phyloP scores from a whole-genome alignment of 2,113 vertebrate genomes.

The Theristicus caerulescens region DNA sequence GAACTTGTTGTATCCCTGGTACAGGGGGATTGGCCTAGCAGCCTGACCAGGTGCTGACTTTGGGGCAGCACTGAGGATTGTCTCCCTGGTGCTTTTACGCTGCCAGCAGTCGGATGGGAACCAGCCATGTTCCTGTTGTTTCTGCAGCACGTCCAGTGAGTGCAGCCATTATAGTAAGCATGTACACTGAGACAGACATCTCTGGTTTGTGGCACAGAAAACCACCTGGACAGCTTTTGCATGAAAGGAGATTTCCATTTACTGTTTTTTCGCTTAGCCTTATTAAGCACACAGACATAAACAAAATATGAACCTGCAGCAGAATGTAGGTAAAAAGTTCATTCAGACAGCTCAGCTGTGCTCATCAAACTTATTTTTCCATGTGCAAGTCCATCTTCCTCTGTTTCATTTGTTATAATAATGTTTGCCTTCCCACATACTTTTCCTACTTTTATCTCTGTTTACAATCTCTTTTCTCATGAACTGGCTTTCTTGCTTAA shows the following conservation, averaged over 20 bases:
- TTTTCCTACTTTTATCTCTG: background rate
- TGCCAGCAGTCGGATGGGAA: background rate
- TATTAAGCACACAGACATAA: slow-evolving; percentile 1
- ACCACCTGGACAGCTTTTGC: background rate
- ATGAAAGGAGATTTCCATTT: background rate
- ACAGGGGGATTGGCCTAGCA: background rate
- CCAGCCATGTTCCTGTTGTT: background rate
- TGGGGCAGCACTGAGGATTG: background rate
- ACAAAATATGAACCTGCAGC: background rate
- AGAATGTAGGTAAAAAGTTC: background rate
- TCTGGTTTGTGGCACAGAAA: background rate
- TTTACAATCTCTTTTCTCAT: slow-evolving; percentile 12
- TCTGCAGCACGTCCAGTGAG: background rate
- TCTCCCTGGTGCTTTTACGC: background rate
- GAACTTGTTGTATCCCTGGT: background rate
- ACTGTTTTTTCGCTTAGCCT: background rate
- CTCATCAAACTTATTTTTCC: slow-evolving; percentile 4
- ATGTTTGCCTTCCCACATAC: background rate
- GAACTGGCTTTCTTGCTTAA: background rate
- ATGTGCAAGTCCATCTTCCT: background rate
- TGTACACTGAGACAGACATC: background rate
- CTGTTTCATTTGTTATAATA: background rate
- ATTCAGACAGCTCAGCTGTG: background rate
- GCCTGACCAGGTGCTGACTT: background rate
- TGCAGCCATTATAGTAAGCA: background rate